Conservation (phyloP, 2,888 invertebrate species). For the Auanema freiburgensis region DNA sequence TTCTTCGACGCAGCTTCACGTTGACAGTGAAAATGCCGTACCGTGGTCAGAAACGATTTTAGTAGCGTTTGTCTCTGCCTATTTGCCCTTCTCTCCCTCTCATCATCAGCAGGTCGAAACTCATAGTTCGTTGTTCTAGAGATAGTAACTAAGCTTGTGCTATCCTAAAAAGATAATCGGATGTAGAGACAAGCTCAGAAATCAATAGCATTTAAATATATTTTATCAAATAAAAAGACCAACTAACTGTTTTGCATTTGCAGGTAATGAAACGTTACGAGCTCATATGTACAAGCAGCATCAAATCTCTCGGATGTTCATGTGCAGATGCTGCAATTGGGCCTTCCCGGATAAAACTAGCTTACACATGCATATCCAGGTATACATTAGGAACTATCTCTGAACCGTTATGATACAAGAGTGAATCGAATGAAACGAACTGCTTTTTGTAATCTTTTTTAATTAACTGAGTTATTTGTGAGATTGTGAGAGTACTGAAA, state of each 20-base stretch:
- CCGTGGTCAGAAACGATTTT: too few relatives aligned
- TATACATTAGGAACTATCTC: not conserved
- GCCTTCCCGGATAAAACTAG: slow-evolving; percentile 60
- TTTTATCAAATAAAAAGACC: not conserved
- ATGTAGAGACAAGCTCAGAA: slow-evolving; percentile 5
- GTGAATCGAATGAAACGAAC: too few relatives aligned
- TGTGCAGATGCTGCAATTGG: slow-evolving; percentile 65
- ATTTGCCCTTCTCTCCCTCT: too few relatives aligned
- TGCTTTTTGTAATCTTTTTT: too few relatives aligned
- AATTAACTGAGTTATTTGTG: too few relatives aligned
- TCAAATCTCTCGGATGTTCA: slow-evolving; percentile 63
- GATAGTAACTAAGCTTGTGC: too few relatives aligned
- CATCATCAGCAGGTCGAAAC: too few relatives aligned
- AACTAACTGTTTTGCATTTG: slow-evolving; percentile 19
- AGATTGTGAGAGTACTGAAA: too few relatives aligned
- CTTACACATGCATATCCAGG: slow-evolving; percentile 57
- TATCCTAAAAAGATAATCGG: slow-evolving; percentile 2
- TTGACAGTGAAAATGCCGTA: too few relatives aligned
- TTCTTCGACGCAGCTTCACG: too few relatives aligned
- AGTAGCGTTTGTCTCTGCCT: too few relatives aligned
- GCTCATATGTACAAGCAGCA: slow-evolving; percentile 64
- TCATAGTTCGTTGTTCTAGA: too few relatives aligned
- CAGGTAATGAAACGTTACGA: slow-evolving; percentile 63
- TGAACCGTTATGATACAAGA: not conserved
- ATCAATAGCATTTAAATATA: not conserved